phyloP scores from a whole-genome alignment of 2,888 invertebrate species.

The Clistopyga incitator region DNA sequence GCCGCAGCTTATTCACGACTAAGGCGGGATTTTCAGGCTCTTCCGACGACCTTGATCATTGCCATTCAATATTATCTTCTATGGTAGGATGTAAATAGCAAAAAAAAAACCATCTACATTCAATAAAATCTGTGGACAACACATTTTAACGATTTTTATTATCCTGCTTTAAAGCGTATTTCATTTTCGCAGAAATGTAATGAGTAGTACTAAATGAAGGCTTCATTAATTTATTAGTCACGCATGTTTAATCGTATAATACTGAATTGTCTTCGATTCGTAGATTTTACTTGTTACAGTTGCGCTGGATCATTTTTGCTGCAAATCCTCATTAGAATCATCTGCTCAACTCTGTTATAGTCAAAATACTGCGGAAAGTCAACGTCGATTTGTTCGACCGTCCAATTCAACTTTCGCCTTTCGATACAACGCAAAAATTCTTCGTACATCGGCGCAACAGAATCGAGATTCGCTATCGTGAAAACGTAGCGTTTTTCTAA shows the following conservation, averaged over 20 bases:
- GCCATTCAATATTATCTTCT: constrained; percentile 79
- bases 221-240: background rate
- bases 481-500: constrained; percentile 95
- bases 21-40: constrained; percentile 60
- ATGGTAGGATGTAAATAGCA: constrained; percentile 79
- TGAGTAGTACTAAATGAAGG: too few species aligned
- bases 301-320: constrained; percentile 55
- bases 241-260: constrained; percentile 39
- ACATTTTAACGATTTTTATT: constrained; percentile 31
- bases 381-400: constrained; percentile 87
- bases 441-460: constrained; percentile 95
- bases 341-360: constrained; percentile 91
- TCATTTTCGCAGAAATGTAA: too few species aligned
- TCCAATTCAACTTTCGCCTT: constrained; percentile 85
- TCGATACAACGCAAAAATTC: constrained; percentile 89
- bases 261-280: constrained; percentile 31
- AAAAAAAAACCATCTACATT: constrained; percentile 67
- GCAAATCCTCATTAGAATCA: constrained; percentile 90
- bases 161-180: background rate
- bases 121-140: constrained; percentile 71
- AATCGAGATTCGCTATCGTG: constrained; percentile 91
- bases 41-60: constrained; percentile 79
- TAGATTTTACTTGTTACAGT: background rate
- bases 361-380: constrained; percentile 93
- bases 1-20: constrained; percentile 20